These are phyloP conservation scores for Pseudopipra pipra DNA, from an alignment of 2,113 vertebrate species.

Conservation along the genomic window DNA sequence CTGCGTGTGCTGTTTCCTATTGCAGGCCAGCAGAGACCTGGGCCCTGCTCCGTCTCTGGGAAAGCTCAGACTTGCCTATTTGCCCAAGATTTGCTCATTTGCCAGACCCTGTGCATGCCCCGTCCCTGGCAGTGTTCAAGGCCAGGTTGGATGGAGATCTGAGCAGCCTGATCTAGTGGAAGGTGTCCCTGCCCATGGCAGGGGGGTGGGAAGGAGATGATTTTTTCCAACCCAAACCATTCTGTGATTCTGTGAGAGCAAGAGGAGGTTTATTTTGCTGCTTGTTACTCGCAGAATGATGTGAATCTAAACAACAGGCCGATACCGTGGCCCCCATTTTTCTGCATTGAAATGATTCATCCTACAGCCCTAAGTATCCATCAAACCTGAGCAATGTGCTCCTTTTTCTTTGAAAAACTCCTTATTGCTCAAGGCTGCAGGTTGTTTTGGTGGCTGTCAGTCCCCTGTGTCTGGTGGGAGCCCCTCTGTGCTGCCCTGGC, in stretches of 20 bases:
- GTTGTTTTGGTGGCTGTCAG: background rate
- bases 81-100: background rate
- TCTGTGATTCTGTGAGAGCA: background rate
- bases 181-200: background rate
- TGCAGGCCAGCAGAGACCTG: background rate
- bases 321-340: background rate
- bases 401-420: background rate
- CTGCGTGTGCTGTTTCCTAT: background rate
- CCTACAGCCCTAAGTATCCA: background rate
- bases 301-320: background rate
- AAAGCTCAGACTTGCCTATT: background rate
- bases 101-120: background rate
- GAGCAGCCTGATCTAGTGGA: background rate
- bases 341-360: background rate
- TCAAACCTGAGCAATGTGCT: rapidly evolving
- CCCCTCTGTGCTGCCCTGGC: background rate
- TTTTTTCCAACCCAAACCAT: background rate
- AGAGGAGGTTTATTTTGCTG: slow-evolving; percentile 11
- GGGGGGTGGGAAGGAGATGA: background rate
- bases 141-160: rapidly evolving
- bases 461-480: background rate
- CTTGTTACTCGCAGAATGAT: background rate
- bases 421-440: background rate
- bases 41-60: background rate
- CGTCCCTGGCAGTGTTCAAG: background rate